Evolutionary conservation across 1,140 invertebrate genomes (phyloP).

Genomic region (Bathynomus jamesi): DNA sequence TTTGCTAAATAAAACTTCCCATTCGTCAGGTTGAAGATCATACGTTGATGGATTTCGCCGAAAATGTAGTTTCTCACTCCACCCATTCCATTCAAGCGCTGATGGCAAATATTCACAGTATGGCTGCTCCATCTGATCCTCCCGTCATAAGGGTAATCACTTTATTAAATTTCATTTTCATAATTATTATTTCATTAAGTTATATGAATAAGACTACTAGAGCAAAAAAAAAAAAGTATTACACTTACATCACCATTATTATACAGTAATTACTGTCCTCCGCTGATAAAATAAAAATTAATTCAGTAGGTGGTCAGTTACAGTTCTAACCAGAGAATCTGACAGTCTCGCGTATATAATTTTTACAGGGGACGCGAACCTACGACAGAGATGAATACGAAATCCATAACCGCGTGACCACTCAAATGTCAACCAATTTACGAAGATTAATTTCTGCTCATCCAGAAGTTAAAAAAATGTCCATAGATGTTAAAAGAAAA

Average conservation of each 20-base stretch:
- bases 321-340: too few species aligned
- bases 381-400: too few species aligned
- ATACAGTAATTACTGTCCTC: too few species aligned
- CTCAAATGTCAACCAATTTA: not conserved
- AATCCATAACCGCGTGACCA: not conserved
- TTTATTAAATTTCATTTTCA: not conserved
- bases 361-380: too few species aligned
- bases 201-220: too few species aligned
- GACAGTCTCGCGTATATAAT: too few species aligned
- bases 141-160: not conserved
- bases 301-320: too few species aligned
- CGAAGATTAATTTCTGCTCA: not conserved
- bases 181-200: too few species aligned
- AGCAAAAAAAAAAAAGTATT: too few species aligned
- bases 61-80: slow-evolving; percentile 55
- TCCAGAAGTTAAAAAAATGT: not conserved
- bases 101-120: slow-evolving; percentile 57
- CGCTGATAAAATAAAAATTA: too few species aligned
- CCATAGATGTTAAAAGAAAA: not conserved
- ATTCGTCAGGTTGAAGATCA: slow-evolving; percentile 48
- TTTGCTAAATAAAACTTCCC: too few species aligned
- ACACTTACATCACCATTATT: too few species aligned
- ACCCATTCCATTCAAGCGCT: slow-evolving; percentile 54
- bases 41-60: slow-evolving; percentile 61
- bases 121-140: slow-evolving; percentile 48